Conservation (phyloP, 2,113 vertebrate genomes). For the Tapirus terrestris region DNA sequence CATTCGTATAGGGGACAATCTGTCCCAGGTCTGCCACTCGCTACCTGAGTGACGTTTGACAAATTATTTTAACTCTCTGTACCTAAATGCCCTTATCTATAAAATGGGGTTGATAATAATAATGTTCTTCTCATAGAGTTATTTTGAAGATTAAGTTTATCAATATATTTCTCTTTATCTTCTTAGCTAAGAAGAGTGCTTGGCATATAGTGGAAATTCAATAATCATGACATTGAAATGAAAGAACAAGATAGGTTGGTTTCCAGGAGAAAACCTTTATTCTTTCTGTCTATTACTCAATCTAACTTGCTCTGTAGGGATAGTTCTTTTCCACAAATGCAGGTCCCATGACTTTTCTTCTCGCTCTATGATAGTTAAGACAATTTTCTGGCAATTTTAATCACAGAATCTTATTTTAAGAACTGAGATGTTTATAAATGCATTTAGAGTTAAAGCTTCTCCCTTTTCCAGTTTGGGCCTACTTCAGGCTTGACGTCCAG, state of each 20-base stretch:
- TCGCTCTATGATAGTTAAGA: not conserved
- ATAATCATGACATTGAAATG: not conserved
- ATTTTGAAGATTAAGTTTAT: not conserved
- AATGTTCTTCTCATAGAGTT: not conserved
- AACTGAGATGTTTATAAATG: not conserved
- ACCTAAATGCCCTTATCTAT: not conserved
- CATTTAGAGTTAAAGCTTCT: not conserved
- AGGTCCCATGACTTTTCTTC: not conserved
- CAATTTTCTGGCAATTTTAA: constrained; percentile 21
- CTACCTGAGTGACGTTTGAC: not conserved
- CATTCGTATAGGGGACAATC: not conserved
- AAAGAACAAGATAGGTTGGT: not conserved
- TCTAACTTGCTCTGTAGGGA: not conserved
- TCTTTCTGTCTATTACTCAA: not conserved
- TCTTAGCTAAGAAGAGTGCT: not conserved
- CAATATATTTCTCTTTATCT: not conserved
- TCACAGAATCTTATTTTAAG: not conserved
- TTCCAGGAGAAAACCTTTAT: not conserved
- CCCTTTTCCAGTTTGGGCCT: too few relatives aligned
- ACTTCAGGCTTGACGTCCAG: not conserved
- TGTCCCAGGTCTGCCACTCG: not conserved
- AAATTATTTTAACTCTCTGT: constrained; percentile 3
- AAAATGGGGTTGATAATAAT: not conserved
- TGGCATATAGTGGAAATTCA: not conserved
- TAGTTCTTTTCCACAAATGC: not conserved